Percentiles rank a stretch among this genome's conserved stretches.
These are phyloP conservation scores for Pantherophis guttatus DNA, from an alignment of 2,113 vertebrate genomes.

Conservation along the genomic window DNA sequence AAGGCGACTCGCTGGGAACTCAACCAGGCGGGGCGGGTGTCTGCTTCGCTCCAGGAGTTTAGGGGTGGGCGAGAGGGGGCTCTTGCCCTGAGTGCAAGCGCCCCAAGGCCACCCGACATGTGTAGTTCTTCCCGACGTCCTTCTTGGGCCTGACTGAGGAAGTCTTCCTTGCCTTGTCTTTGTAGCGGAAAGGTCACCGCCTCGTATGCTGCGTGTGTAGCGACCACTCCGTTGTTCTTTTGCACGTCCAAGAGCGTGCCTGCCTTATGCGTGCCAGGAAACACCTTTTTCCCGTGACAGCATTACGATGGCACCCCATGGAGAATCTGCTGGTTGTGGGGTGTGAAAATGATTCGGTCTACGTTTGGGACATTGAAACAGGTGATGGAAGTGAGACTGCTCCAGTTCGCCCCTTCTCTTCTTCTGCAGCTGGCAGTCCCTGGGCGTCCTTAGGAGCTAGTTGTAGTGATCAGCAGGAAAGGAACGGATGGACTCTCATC, in stretches of 20 bases:
- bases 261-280: conserved; percentile 74
- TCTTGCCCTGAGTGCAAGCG: neutral
- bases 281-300: conserved; percentile 75
- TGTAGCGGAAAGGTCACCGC: conserved; percentile 61
- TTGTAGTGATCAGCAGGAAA: neutral
- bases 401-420: neutral
- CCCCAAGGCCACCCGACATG: neutral
- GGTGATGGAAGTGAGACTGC: conserved; percentile 48
- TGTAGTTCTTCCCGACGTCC: neutral
- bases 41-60: neutral
- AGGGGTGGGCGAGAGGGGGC: neutral
- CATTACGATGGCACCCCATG: conserved; percentile 66
- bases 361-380: conserved; percentile 80
- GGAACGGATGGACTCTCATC: neutral
- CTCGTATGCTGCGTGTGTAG: conserved; percentile 71
- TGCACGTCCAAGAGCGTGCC: conserved; percentile 67
- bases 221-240: conserved; percentile 71
- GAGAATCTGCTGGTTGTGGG: conserved; percentile 75
- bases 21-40: neutral
- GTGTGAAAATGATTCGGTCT: conserved; percentile 74
- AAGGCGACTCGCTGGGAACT: neutral
- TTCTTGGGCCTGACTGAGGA: neutral
- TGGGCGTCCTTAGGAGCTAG: neutral
- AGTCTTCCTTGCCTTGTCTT: conserved; percentile 6
- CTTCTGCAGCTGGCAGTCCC: neutral